Evolutionary conservation across 1,140 invertebrate species (phyloP), one percentile per base, ranked within the genome.

Genomic region (Drosophila jambulina): DNA sequence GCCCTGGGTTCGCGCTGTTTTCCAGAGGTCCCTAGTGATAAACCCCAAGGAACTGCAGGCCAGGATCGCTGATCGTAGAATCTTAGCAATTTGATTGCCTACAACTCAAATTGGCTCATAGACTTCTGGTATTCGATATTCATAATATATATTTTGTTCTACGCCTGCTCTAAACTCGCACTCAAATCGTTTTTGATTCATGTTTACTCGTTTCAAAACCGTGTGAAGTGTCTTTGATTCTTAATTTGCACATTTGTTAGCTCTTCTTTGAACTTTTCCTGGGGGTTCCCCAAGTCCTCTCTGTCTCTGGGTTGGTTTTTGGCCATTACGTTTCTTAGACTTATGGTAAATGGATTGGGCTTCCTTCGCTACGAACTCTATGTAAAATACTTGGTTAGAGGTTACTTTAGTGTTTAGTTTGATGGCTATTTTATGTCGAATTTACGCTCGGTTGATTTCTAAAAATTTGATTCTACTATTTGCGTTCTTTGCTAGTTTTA

Each of bases 241-340:
- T 83, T 48, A 77, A 51, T 88, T 87, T 88, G 80, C 83, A 88
- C 83, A 86, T 86, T 80, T 84, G 65, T 86, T 83, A 64, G 58
- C 67, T 78, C 45, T 62, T 27, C n/a, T 75, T 65, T 76, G 34
- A 42, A 58, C 53, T 38, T 38, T 10, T 49, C 21, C 42, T 71
- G 13, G 6, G 46, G n/a, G 23, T n/a, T 25, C 7, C 45, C 9
- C 45, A 48, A 48, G 45, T 48, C 78, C 82, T 69, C 82, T 78
- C 80, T 21, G 48, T 34, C 13, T 21, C 29, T 42, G 51, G 67
- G 34, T 19, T 21, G 27, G 59, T 62, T 74, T 49, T 68, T 48
- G 64, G 61, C 61, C 62, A 40, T 75, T 69, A 81, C 82, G 82
- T 84, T 85, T 84, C 81, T 48, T 77, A 64, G 82, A 71, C 60